A percentile compares a stretch with the other conserved stretches of the same genome.
These are phyloP conservation scores for Hydroisotoma schaefferi DNA, from an alignment of 2,888 invertebrate genomes.

Conservation along the genomic window DNA sequence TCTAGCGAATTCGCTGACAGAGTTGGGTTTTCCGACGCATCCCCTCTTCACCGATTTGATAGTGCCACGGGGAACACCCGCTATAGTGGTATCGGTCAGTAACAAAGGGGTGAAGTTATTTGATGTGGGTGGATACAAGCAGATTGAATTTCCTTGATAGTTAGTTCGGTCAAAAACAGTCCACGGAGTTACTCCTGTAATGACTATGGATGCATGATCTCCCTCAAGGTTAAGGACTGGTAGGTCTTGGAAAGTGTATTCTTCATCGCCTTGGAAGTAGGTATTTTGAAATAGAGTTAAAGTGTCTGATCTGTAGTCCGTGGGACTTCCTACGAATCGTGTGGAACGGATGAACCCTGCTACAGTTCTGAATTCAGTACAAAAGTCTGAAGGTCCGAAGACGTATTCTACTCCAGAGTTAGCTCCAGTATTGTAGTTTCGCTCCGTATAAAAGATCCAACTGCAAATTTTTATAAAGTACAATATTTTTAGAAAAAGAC, in stretches of 20 bases:
- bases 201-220: constrained; percentile 22
- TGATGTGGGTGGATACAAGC: constrained; percentile 28
- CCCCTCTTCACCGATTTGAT: too few species aligned
- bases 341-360: constrained; percentile 22
- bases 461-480: neutral
- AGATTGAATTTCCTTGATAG: constrained; percentile 36
- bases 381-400: constrained; percentile 32
- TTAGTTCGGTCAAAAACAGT: constrained; percentile 34
- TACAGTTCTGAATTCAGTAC: constrained; percentile 29
- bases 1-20: too few species aligned
- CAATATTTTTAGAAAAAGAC: neutral
- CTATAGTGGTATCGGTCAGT: constrained; percentile 15
- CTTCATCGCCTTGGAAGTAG: constrained; percentile 43
- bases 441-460: constrained; percentile 33
- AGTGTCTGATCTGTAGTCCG: constrained; percentile 28
- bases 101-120: constrained; percentile 28
- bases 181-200: constrained; percentile 39
- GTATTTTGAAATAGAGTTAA: constrained; percentile 36
- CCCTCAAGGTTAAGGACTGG: constrained; percentile 15
- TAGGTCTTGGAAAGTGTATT: constrained; percentile 23
- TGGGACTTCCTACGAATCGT: constrained; percentile 32
- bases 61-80: constrained; percentile 21
- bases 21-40: too few species aligned
- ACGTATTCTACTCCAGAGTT: constrained; percentile 39
- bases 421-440: constrained; percentile 18